Evolutionary conservation across 1,140 invertebrate species (phyloP), one percentile per base, ranked within the genome.

Genomic region (Diuraphis noxia): DNA sequence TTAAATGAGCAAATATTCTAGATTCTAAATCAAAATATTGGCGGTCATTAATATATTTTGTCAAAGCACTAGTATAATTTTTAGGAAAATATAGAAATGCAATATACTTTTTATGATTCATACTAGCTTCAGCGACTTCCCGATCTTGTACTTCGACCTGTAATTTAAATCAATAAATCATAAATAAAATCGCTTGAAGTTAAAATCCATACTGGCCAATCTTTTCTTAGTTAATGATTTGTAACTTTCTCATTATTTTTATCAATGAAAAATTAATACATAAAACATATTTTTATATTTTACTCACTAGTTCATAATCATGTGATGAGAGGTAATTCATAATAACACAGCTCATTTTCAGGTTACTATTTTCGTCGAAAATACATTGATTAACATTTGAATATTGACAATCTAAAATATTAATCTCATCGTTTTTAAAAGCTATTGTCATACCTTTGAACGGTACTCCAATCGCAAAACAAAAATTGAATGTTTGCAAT

Each of bases 81-180:
- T 91, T 46, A 30, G 77, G 89, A 52, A 91, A 91, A 81, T 91
- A 49, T 19, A 91, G 8, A 52, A 91, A 91, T 7, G 77, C 89
- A 46, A 82, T 91, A 49, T 82, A 82, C 2, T 43, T 36, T 19
- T 25, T 2, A 38, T 91, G 30, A 38, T 40, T 82, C 25, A 81
- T 49, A 21, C 36, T n/a, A 23, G 13, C 13, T 81, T 91, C 89
- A 19, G 77, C 77, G 52, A 0, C 21, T 52, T 82, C 43, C 7
- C 72, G 43, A 52, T 79, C 43, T 19, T 49, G 25, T 30, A 91
- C 77, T 91, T 82, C 89, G 2, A 52, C 7, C 89, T 91, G 13
- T 38, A 81, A 46, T 19, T 17, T 40, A 8, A 40, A 82, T 30
- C 7, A 23, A 63, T n/a, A n/a, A 72, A 41, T 82, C 19, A 38